Conservation (phyloP, 2,797 vertebrate species). For the Dallia pectoralis region DNA sequence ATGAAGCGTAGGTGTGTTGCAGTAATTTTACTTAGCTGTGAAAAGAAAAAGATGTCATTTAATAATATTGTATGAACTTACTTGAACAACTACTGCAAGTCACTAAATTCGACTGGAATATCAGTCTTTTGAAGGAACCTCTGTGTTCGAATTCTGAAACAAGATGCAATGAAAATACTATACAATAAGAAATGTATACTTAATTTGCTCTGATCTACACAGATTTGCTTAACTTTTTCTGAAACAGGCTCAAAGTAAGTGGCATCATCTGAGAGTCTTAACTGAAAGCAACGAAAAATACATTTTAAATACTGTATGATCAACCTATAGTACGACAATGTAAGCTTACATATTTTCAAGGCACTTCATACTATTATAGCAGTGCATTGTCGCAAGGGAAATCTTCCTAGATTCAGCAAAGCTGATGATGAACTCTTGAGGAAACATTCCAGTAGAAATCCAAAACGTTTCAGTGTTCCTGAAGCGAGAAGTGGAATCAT, state of each 20-base stretch:
- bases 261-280: constrained; percentile 72
- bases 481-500: not conserved
- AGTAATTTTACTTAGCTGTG: constrained; percentile 78
- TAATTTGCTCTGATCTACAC: not conserved
- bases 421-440: constrained; percentile 88
- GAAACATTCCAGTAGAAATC: constrained; percentile 95
- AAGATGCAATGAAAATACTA: not conserved
- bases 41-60: constrained; percentile 29
- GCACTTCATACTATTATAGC: constrained; percentile 80
- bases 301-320: too few relatives aligned
- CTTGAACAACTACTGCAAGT: too few relatives aligned
- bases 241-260: constrained; percentile 79
- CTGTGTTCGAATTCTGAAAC: constrained; percentile 80
- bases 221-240: constrained; percentile 80
- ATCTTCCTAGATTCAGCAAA: constrained; percentile 78
- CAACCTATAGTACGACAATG: not conserved
- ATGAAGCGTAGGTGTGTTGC: constrained; percentile 87
- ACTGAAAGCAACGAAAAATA: constrained; percentile 71
- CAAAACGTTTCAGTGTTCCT: constrained; percentile 88
- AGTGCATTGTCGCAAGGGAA: constrained; percentile 78
- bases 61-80: too few relatives aligned
- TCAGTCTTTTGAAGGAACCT: constrained; percentile 86
- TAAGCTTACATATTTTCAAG: too few relatives aligned
- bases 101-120: constrained; percentile 70
- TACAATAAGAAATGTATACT: not conserved